phyloP scores from a whole-genome alignment of 1,140 invertebrate genomes.

The Rhopalosiphum padi region DNA sequence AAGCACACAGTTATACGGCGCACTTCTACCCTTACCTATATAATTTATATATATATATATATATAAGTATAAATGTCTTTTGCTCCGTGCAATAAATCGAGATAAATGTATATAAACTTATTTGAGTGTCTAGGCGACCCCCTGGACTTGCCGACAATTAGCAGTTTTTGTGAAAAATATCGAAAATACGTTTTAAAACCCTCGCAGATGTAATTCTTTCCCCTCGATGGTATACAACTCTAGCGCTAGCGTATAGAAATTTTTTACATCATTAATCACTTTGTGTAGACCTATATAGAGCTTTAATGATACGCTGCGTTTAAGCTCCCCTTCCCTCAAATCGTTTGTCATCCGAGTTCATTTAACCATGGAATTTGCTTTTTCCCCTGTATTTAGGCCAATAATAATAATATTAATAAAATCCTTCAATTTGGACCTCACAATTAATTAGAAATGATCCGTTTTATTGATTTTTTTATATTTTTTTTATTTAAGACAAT shows the following conservation, averaged over 20 bases:
- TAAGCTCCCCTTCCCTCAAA: slow-evolving; percentile 8
- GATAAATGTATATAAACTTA: slow-evolving; percentile 22
- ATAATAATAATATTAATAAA: not conserved
- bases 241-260: not conserved
- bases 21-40: not conserved
- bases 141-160: not conserved
- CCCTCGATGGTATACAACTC: not conserved
- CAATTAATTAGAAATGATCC: slow-evolving; percentile 28
- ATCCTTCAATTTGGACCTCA: slow-evolving; percentile 10
- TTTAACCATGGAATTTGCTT: slow-evolving; percentile 52
- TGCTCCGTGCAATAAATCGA: not conserved
- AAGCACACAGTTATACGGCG: not conserved
- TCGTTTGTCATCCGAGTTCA: slow-evolving; percentile 56
- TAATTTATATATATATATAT: not conserved
- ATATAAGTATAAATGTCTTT: slow-evolving; percentile 4
- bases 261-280: slow-evolving; percentile 55
- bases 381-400: not conserved
- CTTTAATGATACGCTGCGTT: not conserved
- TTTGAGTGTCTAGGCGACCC: not conserved
- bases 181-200: slow-evolving; percentile 11
- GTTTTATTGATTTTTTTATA: not conserved
- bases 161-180: not conserved
- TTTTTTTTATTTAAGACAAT: not conserved
- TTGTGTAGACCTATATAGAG: not conserved
- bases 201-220: not conserved